Evolutionary conservation across 2,113 vertebrate species (phyloP).

Genomic region (Rhinogobius similis): DNA sequence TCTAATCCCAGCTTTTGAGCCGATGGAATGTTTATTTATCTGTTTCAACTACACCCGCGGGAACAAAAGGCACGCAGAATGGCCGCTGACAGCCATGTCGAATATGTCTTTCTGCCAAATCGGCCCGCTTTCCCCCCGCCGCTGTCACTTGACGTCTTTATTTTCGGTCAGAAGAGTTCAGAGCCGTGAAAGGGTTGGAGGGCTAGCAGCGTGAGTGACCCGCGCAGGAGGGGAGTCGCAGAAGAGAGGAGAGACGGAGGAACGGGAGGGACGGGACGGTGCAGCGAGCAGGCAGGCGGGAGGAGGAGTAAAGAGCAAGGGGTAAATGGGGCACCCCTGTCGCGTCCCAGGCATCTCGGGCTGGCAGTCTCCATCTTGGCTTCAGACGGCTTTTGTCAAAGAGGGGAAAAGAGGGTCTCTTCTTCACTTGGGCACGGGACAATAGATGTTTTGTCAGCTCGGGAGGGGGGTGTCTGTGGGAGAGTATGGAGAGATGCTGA

Average conservation of each 20-base stretch:
- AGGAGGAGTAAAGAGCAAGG: conserved; percentile 1
- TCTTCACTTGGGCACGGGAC: conserved; percentile 89
- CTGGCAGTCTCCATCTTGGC: conserved; percentile 87
- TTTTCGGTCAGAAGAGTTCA: conserved; percentile 87
- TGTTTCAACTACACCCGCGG: conserved; percentile 76
- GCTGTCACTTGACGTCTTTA: conserved; percentile 97
- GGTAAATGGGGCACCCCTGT: conserved; percentile 81
- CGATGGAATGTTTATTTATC: conserved; percentile 82
- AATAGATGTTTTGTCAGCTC: conserved; percentile 91
- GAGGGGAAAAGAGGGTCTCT: conserved; percentile 85
- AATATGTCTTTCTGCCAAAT: conserved; percentile 97
- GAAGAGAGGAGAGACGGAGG: conserved; percentile 63
- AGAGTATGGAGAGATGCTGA: conserved; percentile 77
- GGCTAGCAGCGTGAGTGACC: conserved; percentile 84
- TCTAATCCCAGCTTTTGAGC: conserved; percentile 77
- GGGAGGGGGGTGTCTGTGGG: conserved; percentile 69
- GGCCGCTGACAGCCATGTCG: conserved; percentile 95
- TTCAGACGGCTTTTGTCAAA: conserved; percentile 90
- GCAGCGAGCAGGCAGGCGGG: conserved; percentile 53
- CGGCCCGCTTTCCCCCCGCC: conserved; percentile 82
- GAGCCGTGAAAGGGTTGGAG: conserved; percentile 84
- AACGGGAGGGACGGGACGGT: conserved; percentile 36
- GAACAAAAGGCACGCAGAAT: conserved; percentile 83
- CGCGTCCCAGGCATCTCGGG: conserved; percentile 84
- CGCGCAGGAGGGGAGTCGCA: conserved; percentile 88